Evolutionary conservation across 2,888 invertebrate genomes (phyloP), one percentile per base, ranked within the genome.

Genomic region (Frankliniella intonsa): DNA sequence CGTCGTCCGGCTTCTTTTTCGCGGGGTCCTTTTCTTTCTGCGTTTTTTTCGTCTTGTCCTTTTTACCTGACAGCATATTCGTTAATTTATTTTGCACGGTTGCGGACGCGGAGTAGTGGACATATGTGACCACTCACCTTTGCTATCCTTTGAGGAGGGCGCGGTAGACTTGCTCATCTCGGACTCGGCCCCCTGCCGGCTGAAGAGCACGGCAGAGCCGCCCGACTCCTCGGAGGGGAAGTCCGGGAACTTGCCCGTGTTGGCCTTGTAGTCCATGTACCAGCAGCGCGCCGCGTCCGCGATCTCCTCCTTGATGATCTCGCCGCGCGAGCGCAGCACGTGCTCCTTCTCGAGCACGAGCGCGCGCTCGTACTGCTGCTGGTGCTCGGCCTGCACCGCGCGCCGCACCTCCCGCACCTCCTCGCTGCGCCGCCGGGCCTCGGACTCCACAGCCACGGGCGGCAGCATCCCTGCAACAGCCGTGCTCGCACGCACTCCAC

Each of bases 151-250:
- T 11, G 93, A 94, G 3, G 92, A 93, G 3, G 92, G 89, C 0
- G 92, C 93, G 0, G 94, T 94, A 0, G 94, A 93, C 87, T 95
- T 94, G 85, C 95, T 95, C 10, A 93, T 88, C 86, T 94, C 94
- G 87, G 95, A 95, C 81, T 94, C 94, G 8, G 93, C 93, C 9
- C 84, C 94, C 89, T 94, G 94, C 85, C 94, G 89, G 85, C 94
- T 94, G 84, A 97, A 93, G 88, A 97, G 92, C 83, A 94, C 90
- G 85, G 94, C 90, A 0, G 97, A 97, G 0, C 97, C 97, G 11
- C 97, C 97, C 85, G 94, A 93, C 86, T 98, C 97, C 84, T 94
- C 96, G 3, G 95, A 93, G 0, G 98, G 98, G 85, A 96, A 93
- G 85, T 97, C 97, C 0, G 98, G 98, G 86, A 98, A 93, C 86